Evolutionary conservation across 2,888 invertebrate genomes (phyloP).

Genomic region (Axea sp.): DNA sequence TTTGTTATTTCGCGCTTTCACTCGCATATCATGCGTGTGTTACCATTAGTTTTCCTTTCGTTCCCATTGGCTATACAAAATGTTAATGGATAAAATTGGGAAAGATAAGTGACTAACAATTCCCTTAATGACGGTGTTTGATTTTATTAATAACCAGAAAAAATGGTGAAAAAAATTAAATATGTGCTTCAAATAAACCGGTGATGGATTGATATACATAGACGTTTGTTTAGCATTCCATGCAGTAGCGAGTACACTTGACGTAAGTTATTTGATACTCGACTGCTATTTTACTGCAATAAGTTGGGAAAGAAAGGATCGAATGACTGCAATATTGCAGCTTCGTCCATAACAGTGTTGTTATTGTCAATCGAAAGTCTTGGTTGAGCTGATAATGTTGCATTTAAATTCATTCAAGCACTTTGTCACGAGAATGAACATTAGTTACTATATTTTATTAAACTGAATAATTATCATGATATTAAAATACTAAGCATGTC

Average conservation of each 20-base stretch:
- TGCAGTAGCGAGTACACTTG: slow-evolving; percentile 57
- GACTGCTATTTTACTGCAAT: slow-evolving; percentile 39
- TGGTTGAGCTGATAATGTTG: slow-evolving; percentile 3
- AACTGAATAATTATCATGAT: no score
- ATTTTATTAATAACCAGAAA: not conserved
- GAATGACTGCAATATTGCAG: slow-evolving; percentile 61
- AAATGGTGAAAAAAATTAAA: not conserved
- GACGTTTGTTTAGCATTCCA: slow-evolving; percentile 65
- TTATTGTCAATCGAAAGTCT: slow-evolving; percentile 50
- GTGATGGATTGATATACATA: slow-evolving; percentile 59
- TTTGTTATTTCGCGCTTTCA: slow-evolving; percentile 61
- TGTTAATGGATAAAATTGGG: slow-evolving; percentile 5
- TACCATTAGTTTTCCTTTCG: slow-evolving; percentile 60
- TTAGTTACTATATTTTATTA: no score
- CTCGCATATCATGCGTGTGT: slow-evolving; percentile 63
- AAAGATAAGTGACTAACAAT: slow-evolving; percentile 37
- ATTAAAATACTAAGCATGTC: no score
- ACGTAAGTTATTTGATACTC: slow-evolving; percentile 60
- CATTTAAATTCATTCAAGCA: slow-evolving; percentile 12
- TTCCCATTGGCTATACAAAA: slow-evolving; percentile 55
- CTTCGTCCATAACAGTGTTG: slow-evolving; percentile 54
- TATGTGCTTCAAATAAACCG: slow-evolving; percentile 32
- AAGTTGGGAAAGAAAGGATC: slow-evolving; percentile 64
- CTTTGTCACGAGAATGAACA: not conserved
- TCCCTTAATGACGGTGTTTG: slow-evolving; percentile 13